Conservation (phyloP, 2,113 vertebrate species). For the Engraulis encrasicolus region DNA sequence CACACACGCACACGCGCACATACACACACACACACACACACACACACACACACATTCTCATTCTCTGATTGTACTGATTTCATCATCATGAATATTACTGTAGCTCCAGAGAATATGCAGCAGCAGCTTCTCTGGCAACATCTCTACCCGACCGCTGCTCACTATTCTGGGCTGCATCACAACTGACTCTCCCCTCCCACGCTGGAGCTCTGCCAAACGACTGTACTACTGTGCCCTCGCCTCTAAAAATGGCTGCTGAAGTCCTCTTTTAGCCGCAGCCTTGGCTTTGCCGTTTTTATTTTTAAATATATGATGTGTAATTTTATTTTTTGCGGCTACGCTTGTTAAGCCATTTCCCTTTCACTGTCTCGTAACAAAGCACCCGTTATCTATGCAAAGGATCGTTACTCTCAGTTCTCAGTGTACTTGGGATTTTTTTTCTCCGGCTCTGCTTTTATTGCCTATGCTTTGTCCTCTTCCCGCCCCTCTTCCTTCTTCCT, state of each 20-base stretch:
- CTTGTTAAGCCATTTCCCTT: conserved; percentile 7
- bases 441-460: background rate
- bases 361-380: background rate
- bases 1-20: background rate
- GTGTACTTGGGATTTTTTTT: too few relatives aligned
- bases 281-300: background rate
- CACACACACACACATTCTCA: background rate
- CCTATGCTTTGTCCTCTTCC: background rate
- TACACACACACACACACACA: background rate
- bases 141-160: background rate
- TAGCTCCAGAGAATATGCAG: background rate
- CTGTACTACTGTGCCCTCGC: background rate
- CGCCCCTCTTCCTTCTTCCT: background rate
- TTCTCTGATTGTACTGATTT: background rate
- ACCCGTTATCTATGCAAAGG: background rate
- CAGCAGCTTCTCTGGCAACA: background rate
- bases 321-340: background rate
- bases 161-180: background rate
- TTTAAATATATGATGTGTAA: too few relatives aligned
- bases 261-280: background rate
- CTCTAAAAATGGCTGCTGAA: background rate
- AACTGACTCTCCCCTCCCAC: background rate
- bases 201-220: background rate
- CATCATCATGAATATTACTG: too few relatives aligned
- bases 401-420: background rate